Conservation (phyloP, 2,888 invertebrate genomes). For the Pandemis heparana region DNA sequence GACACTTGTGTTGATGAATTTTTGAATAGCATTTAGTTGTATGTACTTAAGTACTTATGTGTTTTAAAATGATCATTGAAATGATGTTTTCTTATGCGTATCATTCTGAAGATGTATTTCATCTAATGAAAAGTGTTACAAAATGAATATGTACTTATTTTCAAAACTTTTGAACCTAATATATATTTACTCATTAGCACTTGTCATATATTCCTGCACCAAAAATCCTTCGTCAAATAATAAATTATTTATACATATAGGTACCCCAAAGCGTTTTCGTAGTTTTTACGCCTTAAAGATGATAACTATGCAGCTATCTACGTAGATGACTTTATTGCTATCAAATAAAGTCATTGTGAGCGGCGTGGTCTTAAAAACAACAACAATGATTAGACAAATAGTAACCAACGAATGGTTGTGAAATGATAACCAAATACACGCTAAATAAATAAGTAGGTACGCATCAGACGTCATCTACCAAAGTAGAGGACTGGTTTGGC, state of each 20-base stretch:
- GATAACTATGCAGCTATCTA: background rate
- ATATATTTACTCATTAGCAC: no score
- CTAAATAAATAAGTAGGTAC: slow-evolving; percentile 8
- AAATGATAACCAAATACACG: slow-evolving; percentile 7
- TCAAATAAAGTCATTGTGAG: background rate
- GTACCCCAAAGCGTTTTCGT: no score
- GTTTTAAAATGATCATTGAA: no score
- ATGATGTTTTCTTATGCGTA: no score
- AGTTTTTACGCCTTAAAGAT: background rate
- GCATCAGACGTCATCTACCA: slow-evolving; percentile 20
- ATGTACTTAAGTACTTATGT: background rate
- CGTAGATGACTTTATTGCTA: slow-evolving; percentile 1
- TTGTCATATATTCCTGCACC: no score
- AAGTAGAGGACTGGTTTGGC: slow-evolving; percentile 41
- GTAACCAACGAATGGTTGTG: background rate
- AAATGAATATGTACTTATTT: background rate
- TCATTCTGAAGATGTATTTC: background rate
- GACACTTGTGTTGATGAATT: slow-evolving; percentile 21
- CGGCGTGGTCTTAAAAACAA: slow-evolving; percentile 1
- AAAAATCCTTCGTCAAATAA: no score
- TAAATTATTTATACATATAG: no score
- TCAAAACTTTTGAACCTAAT: no score
- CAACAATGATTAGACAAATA: slow-evolving; percentile 5
- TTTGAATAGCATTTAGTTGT: background rate
- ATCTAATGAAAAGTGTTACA: background rate